These are phyloP conservation scores for Heliopora coerulea DNA, from an alignment of 92 coral and sea anemone species.

Conservation along the genomic window DNA sequence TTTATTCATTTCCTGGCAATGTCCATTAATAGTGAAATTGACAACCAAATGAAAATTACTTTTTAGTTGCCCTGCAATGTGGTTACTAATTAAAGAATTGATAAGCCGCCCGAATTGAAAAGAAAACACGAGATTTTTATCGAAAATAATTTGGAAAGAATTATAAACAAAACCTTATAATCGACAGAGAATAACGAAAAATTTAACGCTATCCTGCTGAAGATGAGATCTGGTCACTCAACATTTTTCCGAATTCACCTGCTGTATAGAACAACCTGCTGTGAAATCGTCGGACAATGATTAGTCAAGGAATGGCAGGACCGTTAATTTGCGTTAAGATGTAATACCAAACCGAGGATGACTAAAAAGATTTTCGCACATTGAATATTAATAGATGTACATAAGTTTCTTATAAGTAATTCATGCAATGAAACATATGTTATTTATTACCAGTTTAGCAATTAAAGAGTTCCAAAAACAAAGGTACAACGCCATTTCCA, in stretches of 20 bases:
- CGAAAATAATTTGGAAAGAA: constrained; percentile 20
- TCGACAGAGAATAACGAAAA: background rate
- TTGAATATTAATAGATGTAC: constrained; percentile 29
- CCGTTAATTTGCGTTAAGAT: constrained; percentile 36
- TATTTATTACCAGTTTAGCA: constrained; percentile 24
- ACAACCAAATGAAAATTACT: constrained; percentile 44
- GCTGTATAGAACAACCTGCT: constrained; percentile 24
- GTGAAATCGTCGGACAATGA: constrained; percentile 25
- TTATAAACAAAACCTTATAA: constrained; percentile 18
- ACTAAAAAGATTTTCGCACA: constrained; percentile 12
- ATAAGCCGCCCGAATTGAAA: constrained; percentile 39
- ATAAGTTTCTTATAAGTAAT: constrained; percentile 28
- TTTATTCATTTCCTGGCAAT: background rate
- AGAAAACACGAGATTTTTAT: constrained; percentile 40
- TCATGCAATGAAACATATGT: constrained; percentile 28
- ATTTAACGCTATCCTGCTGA: background rate
- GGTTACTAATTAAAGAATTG: constrained; percentile 38
- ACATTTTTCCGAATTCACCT: constrained; percentile 35
- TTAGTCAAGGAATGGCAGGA: background rate
- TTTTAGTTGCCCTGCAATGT: constrained; percentile 39
- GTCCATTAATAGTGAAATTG: constrained; percentile 29
- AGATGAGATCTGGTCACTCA: background rate
- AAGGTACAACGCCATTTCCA: constrained; percentile 8
- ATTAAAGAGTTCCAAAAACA: constrained; percentile 14
- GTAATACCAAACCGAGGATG: constrained; percentile 18